Evolutionary conservation across 1,140 invertebrate genomes (phyloP).

Genomic region (Bacillus rossius): DNA sequence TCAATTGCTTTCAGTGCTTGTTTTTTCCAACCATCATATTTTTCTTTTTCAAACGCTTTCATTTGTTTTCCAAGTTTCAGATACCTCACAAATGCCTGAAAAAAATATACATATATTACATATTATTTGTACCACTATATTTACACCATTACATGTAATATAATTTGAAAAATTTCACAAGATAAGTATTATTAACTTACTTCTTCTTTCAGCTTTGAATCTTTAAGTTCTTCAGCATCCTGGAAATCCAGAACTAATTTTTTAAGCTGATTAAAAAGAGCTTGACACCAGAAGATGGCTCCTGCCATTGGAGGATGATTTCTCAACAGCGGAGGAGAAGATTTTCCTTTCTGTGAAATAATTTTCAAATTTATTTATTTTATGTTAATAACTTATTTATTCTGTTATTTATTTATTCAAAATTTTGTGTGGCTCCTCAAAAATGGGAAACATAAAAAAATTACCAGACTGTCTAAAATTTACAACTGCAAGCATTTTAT

Average conservation of each 20-base stretch:
- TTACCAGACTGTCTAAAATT: too few species aligned
- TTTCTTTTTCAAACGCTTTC: conserved; percentile 67
- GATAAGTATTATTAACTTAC: conserved; percentile 32
- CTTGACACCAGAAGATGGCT: conserved; percentile 75
- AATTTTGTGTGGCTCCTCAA: too few species aligned
- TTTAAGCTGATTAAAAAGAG: conserved; percentile 71
- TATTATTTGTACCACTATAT: background rate
- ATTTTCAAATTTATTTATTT: too few species aligned
- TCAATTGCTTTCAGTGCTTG: conserved; percentile 50
- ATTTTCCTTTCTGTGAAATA: conserved; percentile 57
- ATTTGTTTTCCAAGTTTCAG: conserved; percentile 64
- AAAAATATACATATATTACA: background rate
- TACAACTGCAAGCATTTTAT: too few species aligned
- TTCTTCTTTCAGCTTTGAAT: conserved; percentile 60
- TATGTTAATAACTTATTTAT: too few species aligned
- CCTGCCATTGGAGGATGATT: conserved; percentile 73
- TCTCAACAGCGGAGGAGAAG: conserved; percentile 65
- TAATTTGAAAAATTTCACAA: too few species aligned
- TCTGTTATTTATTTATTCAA: too few species aligned
- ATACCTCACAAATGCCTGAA: conserved; percentile 69
- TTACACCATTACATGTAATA: too few species aligned
- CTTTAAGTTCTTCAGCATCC: conserved; percentile 64
- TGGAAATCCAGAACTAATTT: conserved; percentile 70
- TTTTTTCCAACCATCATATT: conserved; percentile 56
- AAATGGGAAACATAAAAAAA: too few species aligned